Base-by-base conservation (phyloP, 2,113 vertebrate genomes). In the western clawed frog (Xenopus tropicalis) region DNA sequence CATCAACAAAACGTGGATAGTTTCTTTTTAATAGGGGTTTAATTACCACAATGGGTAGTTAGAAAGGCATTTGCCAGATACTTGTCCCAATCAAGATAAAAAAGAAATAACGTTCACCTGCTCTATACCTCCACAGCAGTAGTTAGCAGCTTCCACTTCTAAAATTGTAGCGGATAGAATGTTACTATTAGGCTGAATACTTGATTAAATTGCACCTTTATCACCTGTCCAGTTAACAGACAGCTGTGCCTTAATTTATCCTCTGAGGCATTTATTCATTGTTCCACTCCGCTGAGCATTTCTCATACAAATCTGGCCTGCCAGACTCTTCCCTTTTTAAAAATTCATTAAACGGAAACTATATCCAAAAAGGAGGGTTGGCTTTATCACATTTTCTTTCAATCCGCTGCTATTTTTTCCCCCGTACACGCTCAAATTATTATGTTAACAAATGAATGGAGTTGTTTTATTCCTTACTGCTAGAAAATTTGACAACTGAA, bases 151-250 rank as follows among this genome's bases (percentile, higher is more conserved):
- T 25, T 63, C 48, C n/a, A 46, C 25, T 25, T 52, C 13, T 17
- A 17, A 52, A 54, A 42, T 37, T 29, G 61, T 21, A 48, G 59
- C 17, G n/a, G 69, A 20, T 63, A 63, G 59, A 63, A 42, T 71
- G 48, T 22, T 54, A 71, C 19, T 21, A 54, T 63, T 71, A 63
- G 17, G 23, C 64, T 67, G 56, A 67, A 42, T 19, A 74, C 72
- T 74, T 67, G 72, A 61, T 68, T 74, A 67, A 42, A 74, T 29
- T 51, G 43, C 43, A 74, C 43, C 72, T 67, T 66, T 68, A 74
- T 74, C 64, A 74, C 72, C 72, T 74, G 64, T 74, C 72, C 64
- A 68, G 48, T 64, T 67, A 66, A 51, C 42, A 22, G 44, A 61
- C 54, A 74, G 64, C 72, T 56, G 59, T 21, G 20, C 61, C 56